Conservation (phyloP, 1,140 invertebrate genomes). For the Homarus americanus region DNA sequence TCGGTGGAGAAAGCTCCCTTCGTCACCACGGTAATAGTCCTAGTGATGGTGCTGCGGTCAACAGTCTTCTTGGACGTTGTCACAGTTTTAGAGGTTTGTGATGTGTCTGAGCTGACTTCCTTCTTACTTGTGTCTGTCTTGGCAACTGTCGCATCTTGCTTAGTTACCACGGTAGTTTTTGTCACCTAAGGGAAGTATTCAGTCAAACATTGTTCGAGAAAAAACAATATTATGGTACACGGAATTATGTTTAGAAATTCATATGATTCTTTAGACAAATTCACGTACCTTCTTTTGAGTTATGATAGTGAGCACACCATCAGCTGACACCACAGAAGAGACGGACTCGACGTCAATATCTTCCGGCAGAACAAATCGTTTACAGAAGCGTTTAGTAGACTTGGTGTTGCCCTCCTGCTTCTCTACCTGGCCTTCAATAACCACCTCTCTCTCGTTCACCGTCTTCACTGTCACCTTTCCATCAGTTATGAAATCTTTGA, state of each 20-base stretch:
- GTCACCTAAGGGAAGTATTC: too few species aligned
- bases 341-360: constrained; percentile 28
- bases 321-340: constrained; percentile 37
- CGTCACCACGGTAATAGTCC: neutral
- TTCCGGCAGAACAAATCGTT: constrained; percentile 38
- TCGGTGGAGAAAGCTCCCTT: constrained; percentile 57
- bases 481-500: constrained; percentile 41
- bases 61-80: neutral
- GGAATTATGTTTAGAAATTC: too few species aligned
- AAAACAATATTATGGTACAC: too few species aligned
- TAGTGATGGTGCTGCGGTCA: neutral
- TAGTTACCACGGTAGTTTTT: neutral
- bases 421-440: constrained; percentile 48
- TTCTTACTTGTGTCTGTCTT: neutral
- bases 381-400: constrained; percentile 34
- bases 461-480: constrained; percentile 37
- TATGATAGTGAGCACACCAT: constrained; percentile 47
- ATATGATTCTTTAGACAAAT: neutral
- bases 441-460: constrained; percentile 30
- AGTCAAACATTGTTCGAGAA: too few species aligned
- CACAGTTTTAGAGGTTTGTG: too few species aligned
- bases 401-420: constrained; percentile 52
- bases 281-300: constrained; percentile 28
- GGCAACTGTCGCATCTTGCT: too few species aligned
- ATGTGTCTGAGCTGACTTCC: neutral